Evolutionary conservation across 2,113 vertebrate species (phyloP).

Genomic region (Rynchops niger): DNA sequence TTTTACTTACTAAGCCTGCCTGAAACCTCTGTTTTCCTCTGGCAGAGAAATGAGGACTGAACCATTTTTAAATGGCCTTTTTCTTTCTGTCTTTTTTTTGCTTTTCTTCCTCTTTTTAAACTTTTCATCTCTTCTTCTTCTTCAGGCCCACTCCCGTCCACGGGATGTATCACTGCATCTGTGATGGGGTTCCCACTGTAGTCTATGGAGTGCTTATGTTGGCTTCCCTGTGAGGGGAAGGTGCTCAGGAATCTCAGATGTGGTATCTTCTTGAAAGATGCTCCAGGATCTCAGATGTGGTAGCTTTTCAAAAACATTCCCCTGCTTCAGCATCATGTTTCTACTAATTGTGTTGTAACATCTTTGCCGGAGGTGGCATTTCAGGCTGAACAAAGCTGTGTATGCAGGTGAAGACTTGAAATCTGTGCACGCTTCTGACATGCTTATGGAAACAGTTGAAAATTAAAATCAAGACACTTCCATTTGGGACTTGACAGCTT

Average conservation of each 20-base stretch:
- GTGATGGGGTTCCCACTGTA: background rate
- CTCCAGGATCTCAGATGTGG: background rate
- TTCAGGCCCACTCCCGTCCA: background rate
- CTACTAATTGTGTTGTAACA: background rate
- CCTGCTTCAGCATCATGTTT: background rate
- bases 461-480: background rate
- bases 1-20: background rate
- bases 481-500: background rate
- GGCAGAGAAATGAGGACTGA: background rate
- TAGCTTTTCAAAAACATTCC: background rate
- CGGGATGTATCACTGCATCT: background rate
- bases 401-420: background rate
- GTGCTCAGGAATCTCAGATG: background rate
- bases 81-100: background rate
- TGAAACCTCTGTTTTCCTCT: background rate
- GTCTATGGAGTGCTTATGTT: fast-evolving
- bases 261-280: background rate
- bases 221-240: background rate
- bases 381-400: background rate
- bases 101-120: background rate
- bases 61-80: background rate
- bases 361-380: background rate
- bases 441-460: background rate
- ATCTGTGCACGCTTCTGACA: background rate
- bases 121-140: background rate